A percentile compares a stretch with the other conserved stretches of the same genome.
phyloP scores from a whole-genome alignment of 2,888 invertebrate species.

The Rosalia funebris region DNA sequence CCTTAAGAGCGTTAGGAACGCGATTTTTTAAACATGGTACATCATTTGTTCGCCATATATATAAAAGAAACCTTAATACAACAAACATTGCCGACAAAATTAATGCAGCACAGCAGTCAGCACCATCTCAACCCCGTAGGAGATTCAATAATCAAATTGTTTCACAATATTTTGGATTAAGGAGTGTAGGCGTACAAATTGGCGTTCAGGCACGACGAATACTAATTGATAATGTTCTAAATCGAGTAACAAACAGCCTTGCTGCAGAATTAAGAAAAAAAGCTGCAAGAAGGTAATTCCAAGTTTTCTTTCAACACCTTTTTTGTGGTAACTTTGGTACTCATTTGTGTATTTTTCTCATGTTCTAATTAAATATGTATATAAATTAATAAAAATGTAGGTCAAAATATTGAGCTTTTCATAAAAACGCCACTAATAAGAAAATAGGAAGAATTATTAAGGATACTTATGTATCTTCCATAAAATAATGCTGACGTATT shows the following conservation, averaged over 20 bases:
- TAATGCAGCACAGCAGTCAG: slow-evolving; percentile 51
- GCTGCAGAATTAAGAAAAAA: slow-evolving; percentile 72
- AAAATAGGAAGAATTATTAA: too few species aligned
- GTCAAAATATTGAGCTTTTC: too few species aligned
- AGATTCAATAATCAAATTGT: slow-evolving; percentile 45
- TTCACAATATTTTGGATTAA: slow-evolving; percentile 56
- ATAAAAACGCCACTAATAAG: too few species aligned
- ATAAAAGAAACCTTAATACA: slow-evolving; percentile 66
- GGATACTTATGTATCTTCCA: too few species aligned
- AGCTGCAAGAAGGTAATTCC: slow-evolving; percentile 69
- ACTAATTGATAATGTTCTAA: slow-evolving; percentile 76
- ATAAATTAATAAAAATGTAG: too few species aligned
- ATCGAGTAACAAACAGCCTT: slow-evolving; percentile 74
- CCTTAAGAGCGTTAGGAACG: slow-evolving; percentile 67
- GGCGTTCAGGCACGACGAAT: slow-evolving; percentile 73
- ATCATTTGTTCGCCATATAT: slow-evolving; percentile 65
- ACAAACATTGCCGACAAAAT: slow-evolving; percentile 61
- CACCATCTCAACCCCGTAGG: slow-evolving; percentile 43
- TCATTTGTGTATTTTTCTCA: too few species aligned
- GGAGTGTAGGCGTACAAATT: slow-evolving; percentile 66
- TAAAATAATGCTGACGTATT: too few species aligned
- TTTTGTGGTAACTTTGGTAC: too few species aligned
- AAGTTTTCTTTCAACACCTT: too few species aligned
- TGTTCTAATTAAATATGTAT: too few species aligned
- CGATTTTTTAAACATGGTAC: slow-evolving; percentile 73